Conservation (phyloP, 2,888 invertebrate genomes). For the Lepidocyrtinus sp. region DNA sequence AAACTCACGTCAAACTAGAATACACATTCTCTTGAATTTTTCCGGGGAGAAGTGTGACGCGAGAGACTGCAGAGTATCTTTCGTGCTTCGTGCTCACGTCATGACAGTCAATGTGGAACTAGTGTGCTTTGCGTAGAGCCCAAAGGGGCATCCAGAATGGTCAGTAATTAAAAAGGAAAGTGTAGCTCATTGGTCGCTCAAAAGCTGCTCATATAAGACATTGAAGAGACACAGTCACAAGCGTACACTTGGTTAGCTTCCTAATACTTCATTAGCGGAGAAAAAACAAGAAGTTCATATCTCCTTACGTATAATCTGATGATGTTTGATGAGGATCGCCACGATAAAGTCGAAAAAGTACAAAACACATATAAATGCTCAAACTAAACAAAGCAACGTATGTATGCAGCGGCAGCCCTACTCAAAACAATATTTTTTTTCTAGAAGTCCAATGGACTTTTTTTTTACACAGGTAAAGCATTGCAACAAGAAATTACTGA, state of each 20-base stretch:
- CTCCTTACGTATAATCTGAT: slow-evolving; percentile 13
- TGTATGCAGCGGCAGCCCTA: background rate
- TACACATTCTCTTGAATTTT: slow-evolving; percentile 35
- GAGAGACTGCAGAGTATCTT: slow-evolving; percentile 18
- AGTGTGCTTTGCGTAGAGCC: slow-evolving; percentile 58
- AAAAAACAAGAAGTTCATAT: slow-evolving; percentile 9
- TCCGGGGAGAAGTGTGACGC: slow-evolving; percentile 60
- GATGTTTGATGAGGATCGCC: slow-evolving; percentile 11
- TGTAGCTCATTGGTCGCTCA: slow-evolving; percentile 69
- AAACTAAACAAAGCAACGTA: background rate
- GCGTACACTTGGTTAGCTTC: slow-evolving; percentile 13
- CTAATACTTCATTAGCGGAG: slow-evolving; percentile 1
- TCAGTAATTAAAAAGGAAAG: slow-evolving; percentile 70
- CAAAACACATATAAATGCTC: background rate
- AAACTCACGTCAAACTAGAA: no score
- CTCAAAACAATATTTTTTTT: slow-evolving; percentile 6
- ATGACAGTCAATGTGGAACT: slow-evolving; percentile 68
- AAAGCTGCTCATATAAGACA: slow-evolving; percentile 54
- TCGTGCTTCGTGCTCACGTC: slow-evolving; percentile 60
- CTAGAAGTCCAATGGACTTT: slow-evolving; percentile 10
- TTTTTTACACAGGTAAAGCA: background rate
- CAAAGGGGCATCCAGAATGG: slow-evolving; percentile 68
- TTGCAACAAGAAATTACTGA: slow-evolving; percentile 42
- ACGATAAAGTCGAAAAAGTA: background rate
- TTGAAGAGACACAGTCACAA: slow-evolving; percentile 26